Evolutionary conservation across 2,797 vertebrate species (phyloP).

Genomic region (Nasua narica): DNA sequence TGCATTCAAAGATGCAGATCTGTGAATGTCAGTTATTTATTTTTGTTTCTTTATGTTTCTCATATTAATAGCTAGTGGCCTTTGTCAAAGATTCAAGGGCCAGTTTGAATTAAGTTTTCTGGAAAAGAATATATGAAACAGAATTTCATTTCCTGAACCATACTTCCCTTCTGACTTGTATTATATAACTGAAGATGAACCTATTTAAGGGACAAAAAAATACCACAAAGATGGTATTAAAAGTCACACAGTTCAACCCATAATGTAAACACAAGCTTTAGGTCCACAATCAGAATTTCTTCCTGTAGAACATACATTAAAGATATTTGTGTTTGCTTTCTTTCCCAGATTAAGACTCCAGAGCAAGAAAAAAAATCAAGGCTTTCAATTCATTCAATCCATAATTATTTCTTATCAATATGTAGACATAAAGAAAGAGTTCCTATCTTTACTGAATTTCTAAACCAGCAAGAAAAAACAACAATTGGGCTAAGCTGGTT

Average conservation of each 20-base stretch:
- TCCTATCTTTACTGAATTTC: neutral
- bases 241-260: neutral
- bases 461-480: neutral
- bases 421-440: neutral
- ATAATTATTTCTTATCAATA: neutral
- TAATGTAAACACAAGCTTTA: neutral
- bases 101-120: conserved; percentile 1
- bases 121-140: neutral
- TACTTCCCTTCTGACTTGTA: neutral
- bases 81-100: neutral
- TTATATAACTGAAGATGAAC: neutral
- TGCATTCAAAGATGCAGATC: neutral
- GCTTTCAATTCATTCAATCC: neutral
- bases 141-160: neutral
- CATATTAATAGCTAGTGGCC: neutral
- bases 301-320: neutral
- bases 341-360: neutral
- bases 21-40: neutral
- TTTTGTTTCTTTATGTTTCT: neutral
- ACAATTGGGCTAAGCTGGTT: neutral
- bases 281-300: neutral
- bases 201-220: neutral
- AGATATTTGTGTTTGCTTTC: neutral
- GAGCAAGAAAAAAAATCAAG: neutral
- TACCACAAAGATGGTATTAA: neutral